phyloP scores from a whole-genome alignment of 2,888 invertebrate species.

The Synanthedon formicaeformis region DNA sequence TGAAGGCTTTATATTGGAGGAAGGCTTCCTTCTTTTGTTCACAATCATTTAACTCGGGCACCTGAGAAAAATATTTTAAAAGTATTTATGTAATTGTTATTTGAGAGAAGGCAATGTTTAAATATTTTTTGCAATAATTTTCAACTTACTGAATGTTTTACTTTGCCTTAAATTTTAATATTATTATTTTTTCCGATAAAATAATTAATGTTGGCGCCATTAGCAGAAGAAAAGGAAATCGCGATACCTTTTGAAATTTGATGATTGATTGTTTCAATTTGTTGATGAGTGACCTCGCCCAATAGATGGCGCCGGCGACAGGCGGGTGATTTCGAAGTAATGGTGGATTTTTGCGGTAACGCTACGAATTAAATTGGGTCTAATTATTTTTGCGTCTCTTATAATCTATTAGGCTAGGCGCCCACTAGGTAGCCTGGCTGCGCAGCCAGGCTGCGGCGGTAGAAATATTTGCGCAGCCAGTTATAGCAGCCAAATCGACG shows the following conservation, averaged over 20 bases:
- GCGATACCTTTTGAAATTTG: constrained; percentile 77
- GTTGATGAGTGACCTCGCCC: constrained; percentile 84
- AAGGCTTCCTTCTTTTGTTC: constrained; percentile 82
- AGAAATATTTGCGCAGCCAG: no score
- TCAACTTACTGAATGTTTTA: no score
- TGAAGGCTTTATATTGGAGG: constrained; percentile 80
- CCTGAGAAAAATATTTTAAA: constrained; percentile 18
- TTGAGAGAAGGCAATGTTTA: no score
- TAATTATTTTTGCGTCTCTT: no score
- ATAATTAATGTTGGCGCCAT: not conserved
- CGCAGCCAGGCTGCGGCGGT: no score
- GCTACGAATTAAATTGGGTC: constrained; percentile 38
- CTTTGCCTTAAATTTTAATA: no score
- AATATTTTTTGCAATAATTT: no score
- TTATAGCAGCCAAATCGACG: no score
- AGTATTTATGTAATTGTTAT: not conserved
- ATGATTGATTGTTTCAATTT: constrained; percentile 84
- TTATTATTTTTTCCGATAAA: no score
- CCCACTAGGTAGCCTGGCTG: no score
- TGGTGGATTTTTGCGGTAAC: constrained; percentile 74
- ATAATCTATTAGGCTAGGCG: no score
- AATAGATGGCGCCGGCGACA: constrained; percentile 86
- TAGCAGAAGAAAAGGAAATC: not conserved
- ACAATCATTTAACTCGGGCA: constrained; percentile 78
- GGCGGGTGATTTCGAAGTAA: constrained; percentile 82